phyloP scores from a whole-genome alignment of 2,113 vertebrate species.

The Seriola rivoliana region DNA sequence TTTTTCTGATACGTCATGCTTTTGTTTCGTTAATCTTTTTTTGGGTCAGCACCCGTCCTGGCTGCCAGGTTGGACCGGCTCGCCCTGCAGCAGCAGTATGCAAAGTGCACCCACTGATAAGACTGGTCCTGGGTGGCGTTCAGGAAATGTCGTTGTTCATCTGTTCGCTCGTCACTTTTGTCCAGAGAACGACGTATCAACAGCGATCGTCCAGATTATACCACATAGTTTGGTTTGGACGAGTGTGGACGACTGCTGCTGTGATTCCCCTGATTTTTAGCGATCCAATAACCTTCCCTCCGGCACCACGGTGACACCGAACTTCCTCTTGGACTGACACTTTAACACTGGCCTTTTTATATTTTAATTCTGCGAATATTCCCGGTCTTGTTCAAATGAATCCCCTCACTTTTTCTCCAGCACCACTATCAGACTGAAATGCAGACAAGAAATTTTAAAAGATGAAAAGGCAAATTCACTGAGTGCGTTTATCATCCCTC shows the following conservation, averaged over 20 bases:
- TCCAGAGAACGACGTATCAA: constrained; percentile 5
- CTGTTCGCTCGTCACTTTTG: neutral
- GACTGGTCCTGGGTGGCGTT: neutral
- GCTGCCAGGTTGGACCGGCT: neutral
- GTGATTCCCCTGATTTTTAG: neutral
- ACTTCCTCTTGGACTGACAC: neutral
- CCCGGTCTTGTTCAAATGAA: neutral
- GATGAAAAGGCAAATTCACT: constrained; percentile 10
- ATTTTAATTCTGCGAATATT: neutral
- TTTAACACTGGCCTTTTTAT: neutral
- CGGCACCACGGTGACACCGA: neutral
- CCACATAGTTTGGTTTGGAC: neutral
- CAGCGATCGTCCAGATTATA: neutral
- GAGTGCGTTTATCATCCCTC: neutral
- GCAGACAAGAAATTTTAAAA: neutral
- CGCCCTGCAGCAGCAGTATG: neutral
- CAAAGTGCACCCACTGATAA: constrained; percentile 5
- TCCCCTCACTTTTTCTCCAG: neutral
- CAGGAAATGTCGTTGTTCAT: neutral
- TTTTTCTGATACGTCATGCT: neutral
- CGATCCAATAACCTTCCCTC: neutral
- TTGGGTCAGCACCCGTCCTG: neutral
- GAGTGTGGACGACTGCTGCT: neutral
- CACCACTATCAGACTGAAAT: neutral
- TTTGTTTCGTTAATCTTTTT: neutral